These are phyloP conservation scores for Toxotes chatareus DNA, from an alignment of 2,113 vertebrate genomes.

Conservation along the genomic window DNA sequence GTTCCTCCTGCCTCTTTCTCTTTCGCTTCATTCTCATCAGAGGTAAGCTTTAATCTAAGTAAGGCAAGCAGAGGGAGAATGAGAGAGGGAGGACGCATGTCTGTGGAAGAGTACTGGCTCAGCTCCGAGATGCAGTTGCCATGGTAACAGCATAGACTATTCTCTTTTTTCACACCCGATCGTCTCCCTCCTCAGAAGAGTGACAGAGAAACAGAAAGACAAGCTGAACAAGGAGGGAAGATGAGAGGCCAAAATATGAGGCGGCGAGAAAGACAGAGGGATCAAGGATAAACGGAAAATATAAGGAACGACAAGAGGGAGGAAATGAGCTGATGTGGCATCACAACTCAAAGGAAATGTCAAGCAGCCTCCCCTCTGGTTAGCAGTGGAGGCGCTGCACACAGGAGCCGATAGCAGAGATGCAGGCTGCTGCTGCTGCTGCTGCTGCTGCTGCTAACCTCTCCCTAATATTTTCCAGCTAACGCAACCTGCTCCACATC, in stretches of 20 bases:
- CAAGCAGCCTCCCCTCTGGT: conserved; percentile 31
- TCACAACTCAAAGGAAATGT: conserved; percentile 51
- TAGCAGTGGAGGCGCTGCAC: conserved; percentile 5
- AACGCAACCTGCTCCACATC: conserved; percentile 35
- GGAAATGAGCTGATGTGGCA: conserved; percentile 46
- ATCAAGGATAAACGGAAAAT: conserved; percentile 42
- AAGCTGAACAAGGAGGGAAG: conserved; percentile 33
- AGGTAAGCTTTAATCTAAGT: conserved; percentile 70
- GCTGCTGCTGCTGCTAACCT: conserved; percentile 11
- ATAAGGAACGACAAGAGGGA: conserved; percentile 53
- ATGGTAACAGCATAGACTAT: conserved; percentile 81
- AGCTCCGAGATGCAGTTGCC: conserved; percentile 81
- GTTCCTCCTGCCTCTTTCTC: conserved; percentile 38
- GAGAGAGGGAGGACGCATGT: conserved; percentile 41
- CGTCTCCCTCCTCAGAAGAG: conserved; percentile 44
- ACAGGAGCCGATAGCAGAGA: not conserved
- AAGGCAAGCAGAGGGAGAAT: conserved; percentile 48
- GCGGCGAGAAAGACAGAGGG: conserved; percentile 15
- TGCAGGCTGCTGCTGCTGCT: conserved; percentile 6
- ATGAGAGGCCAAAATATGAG: conserved; percentile 45
- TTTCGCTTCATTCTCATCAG: conserved; percentile 60
- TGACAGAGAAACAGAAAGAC: conserved; percentile 42
- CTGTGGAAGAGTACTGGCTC: conserved; percentile 70
- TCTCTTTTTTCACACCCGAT: conserved; percentile 33
- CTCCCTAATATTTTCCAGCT: not conserved